These are phyloP conservation scores for Hyphantria cunea DNA, from an alignment of 1,140 invertebrate genomes.

Conservation along the genomic window DNA sequence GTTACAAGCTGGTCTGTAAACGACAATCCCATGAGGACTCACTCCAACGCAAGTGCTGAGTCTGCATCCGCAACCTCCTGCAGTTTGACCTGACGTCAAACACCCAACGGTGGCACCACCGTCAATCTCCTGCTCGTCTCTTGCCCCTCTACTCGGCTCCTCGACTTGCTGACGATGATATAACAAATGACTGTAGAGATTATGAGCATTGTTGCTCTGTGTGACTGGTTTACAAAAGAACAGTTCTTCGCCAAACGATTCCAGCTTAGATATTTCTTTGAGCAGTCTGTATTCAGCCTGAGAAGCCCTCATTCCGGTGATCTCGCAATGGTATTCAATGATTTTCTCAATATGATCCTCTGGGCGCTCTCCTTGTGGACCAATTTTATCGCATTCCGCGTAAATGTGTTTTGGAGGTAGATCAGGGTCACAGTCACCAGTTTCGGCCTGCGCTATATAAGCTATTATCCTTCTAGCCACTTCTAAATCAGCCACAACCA, in stretches of 20 bases:
- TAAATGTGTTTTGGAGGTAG: constrained; percentile 84
- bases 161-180: constrained; percentile 70
- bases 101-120: constrained; percentile 78
- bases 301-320: constrained; percentile 72
- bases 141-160: constrained; percentile 63
- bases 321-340: constrained; percentile 84
- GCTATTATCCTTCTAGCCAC: constrained; percentile 89
- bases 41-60: constrained; percentile 85
- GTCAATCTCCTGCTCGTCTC: constrained; percentile 75
- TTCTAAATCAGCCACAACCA: constrained; percentile 86
- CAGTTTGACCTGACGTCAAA: constrained; percentile 65
- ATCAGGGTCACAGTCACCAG: constrained; percentile 85
- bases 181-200: constrained; percentile 75
- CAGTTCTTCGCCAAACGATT: constrained; percentile 91
- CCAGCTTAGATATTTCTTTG: constrained; percentile 89
- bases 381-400: constrained; percentile 84
- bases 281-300: constrained; percentile 91
- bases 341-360: constrained; percentile 85
- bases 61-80: constrained; percentile 73
- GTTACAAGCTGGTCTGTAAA: constrained; percentile 83
- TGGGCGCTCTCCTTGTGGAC: constrained; percentile 83
- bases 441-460: constrained; percentile 89
- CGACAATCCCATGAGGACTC: constrained; percentile 90
- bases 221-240: constrained; percentile 87
- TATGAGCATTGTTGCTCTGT: constrained; percentile 70